phyloP scores from a whole-genome alignment of 2,888 invertebrate genomes.

The Microdon myrmicae region DNA sequence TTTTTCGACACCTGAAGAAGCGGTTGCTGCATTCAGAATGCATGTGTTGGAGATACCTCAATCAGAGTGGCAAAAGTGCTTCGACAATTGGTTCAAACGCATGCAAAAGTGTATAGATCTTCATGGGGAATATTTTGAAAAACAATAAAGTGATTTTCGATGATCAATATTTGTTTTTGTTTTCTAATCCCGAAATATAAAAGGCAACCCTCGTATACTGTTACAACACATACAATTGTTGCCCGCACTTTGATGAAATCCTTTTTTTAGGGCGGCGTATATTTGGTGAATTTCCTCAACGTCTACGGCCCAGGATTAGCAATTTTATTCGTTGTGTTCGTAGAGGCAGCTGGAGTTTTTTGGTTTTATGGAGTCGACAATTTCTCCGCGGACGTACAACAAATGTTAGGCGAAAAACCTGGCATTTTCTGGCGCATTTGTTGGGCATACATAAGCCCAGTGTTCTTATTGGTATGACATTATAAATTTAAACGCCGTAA shows the following conservation, averaged over 20 bases:
- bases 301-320: conserved; percentile 89
- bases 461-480: conserved; percentile 78
- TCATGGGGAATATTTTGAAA: too few relatives aligned
- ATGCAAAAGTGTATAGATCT: too few relatives aligned
- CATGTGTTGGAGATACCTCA: too few relatives aligned
- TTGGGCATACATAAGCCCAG: conserved; percentile 88
- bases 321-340: conserved; percentile 89
- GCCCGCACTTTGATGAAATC: too few relatives aligned
- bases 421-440: conserved; percentile 84
- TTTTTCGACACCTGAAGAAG: too few relatives aligned
- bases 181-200: conserved; percentile 2
- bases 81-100: too few relatives aligned
- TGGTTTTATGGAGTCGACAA: conserved; percentile 89
- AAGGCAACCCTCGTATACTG: not conserved
- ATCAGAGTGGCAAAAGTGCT: too few relatives aligned
- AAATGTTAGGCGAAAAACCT: conserved; percentile 84
- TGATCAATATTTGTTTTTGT: too few relatives aligned
- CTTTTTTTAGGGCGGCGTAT: conserved; percentile 80
- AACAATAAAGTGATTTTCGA: too few relatives aligned
- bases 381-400: conserved; percentile 82
- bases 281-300: conserved; percentile 86
- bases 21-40: too few relatives aligned
- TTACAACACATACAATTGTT: too few relatives aligned
- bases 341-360: conserved; percentile 88
- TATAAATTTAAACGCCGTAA: not conserved